phyloP scores from a whole-genome alignment of 2,113 vertebrate genomes.

The Athene noctua region DNA sequence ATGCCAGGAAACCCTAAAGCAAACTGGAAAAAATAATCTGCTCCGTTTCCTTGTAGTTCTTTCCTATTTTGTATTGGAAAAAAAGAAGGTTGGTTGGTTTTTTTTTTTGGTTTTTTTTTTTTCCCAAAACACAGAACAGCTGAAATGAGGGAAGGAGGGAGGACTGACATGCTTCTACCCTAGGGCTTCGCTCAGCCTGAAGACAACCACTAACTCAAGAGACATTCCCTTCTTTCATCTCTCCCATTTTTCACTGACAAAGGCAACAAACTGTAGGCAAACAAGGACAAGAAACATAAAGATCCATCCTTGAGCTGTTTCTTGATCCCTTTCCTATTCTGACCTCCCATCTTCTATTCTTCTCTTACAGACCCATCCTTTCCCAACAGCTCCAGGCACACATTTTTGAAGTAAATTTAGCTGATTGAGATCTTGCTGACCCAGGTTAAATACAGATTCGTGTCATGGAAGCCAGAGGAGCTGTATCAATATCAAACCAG shows the following conservation, averaged over 20 bases:
- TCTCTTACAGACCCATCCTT: background rate
- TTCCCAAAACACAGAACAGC: background rate
- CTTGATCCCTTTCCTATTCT: background rate
- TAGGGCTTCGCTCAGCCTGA: background rate
- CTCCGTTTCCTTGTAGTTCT: slow-evolving; percentile 21
- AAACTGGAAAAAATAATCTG: slow-evolving; percentile 55
- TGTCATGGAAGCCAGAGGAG: slow-evolving; percentile 22
- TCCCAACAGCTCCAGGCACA: background rate
- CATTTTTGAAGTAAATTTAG: slow-evolving; percentile 5
- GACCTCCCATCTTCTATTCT: background rate
- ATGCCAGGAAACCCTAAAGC: slow-evolving; percentile 63
- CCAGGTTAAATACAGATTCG: slow-evolving; percentile 4
- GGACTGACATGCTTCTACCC: background rate
- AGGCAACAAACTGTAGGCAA: background rate
- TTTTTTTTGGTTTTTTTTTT: background rate
- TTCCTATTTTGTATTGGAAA: background rate
- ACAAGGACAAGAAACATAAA: background rate
- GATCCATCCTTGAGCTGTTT: background rate
- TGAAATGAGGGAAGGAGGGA: background rate
- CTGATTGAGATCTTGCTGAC: slow-evolving; percentile 20
- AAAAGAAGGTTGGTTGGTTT: background rate
- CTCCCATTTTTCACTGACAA: slow-evolving; percentile 32
- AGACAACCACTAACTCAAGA: slow-evolving; percentile 1
- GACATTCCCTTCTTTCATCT: slow-evolving; percentile 26
- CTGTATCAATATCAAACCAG: background rate